phyloP scores from a whole-genome alignment of 1,140 invertebrate species.

The Papilio glaucus region DNA sequence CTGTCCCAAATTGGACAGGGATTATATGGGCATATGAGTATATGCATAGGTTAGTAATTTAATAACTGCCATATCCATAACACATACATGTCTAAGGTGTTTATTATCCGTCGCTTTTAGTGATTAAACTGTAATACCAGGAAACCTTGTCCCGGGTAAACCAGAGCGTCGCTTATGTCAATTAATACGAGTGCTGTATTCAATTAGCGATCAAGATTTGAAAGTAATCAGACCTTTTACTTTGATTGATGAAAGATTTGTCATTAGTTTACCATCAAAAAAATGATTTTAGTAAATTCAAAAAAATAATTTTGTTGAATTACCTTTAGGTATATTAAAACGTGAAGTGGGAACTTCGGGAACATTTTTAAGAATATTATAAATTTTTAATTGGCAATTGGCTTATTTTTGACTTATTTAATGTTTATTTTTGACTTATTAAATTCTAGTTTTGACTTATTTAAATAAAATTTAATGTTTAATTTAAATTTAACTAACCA shows the following conservation, averaged over 20 bases:
- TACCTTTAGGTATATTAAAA: too few relatives aligned
- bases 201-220: conserved; percentile 77
- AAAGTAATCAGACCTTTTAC: conserved; percentile 75
- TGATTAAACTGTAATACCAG: conserved; percentile 29
- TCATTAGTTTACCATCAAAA: conserved; percentile 17
- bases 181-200: conserved; percentile 74
- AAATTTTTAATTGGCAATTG: too few relatives aligned
- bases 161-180: conserved; percentile 69
- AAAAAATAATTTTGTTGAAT: too few relatives aligned
- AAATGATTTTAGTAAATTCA: background rate
- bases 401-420: too few relatives aligned
- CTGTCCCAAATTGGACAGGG: too few relatives aligned
- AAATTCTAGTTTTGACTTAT: too few relatives aligned
- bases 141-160: conserved; percentile 45
- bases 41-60: background rate
- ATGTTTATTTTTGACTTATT: too few relatives aligned
- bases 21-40: too few relatives aligned
- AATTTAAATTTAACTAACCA: too few relatives aligned
- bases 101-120: conserved; percentile 9
- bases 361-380: too few relatives aligned
- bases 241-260: conserved; percentile 73
- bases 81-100: background rate
- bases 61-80: conserved; percentile 16
- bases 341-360: too few relatives aligned
- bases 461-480: too few relatives aligned